Evolutionary conservation across 2,113 vertebrate species (phyloP), one percentile per base, ranked within the genome.

Genomic region (Carlito syrichta): DNA sequence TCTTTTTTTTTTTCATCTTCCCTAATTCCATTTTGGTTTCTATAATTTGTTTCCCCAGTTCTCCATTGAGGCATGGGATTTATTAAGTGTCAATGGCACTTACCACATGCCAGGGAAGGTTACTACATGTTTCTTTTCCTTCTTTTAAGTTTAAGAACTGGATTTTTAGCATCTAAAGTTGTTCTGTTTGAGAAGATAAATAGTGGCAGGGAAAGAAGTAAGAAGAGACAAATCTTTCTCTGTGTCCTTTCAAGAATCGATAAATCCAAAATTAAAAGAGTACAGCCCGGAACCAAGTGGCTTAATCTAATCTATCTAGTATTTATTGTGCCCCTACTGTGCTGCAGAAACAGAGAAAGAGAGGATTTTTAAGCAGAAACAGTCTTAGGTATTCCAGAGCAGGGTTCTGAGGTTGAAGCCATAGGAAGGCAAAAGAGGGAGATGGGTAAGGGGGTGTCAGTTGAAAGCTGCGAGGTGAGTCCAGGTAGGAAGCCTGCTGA

Each of bases 181-280:
- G 58, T 56, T 92, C 22, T 45, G 17, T 43, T 63, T 40, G 30
- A 77, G 16, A 69, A 69, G 25, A 60, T 32, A 63, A 95, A 40
- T 3, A 52, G n/a, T 40, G 56, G 14, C 32, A 17, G 4, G 38
- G 30, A 68, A 50, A 82, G 25, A 93, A 84, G 38, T 45, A 81
- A 45, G 45, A 60, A 22, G 5, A 54, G 48, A 32, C 32, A 45
- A 73, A 63, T 16, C 38, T 38, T 83, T 56, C 11, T 95, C 35
- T 77, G 30, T 56, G 10, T 83, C 52, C 66, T 68, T 89, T 86
- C 50, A 89, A 86, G 38, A 83, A 74, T 69, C 60, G 50, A 45
- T 66, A 91, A 50, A 69, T 35, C 6, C 38, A n/a, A 84, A 62
- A 50, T 25, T 86, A 52, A 68, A 91, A 88, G 48, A 74, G 62